Percentiles rank a stretch among this genome's conserved stretches.
Conservation (phyloP, 2,797 vertebrate genomes). For the Brachyrhaphis roseni region DNA sequence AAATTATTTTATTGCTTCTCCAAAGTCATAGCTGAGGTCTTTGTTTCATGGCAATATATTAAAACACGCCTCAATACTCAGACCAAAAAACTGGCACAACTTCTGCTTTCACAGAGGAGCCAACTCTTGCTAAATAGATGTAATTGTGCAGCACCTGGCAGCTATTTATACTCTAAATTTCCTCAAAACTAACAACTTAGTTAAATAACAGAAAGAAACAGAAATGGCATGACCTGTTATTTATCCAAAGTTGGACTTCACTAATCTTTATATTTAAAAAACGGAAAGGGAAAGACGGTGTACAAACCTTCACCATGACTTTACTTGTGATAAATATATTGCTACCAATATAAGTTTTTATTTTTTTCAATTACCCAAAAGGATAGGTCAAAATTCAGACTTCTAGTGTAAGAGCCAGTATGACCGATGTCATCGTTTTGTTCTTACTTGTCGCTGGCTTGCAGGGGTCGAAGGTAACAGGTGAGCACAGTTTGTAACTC, state of each 20-base stretch:
- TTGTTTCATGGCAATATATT: background rate
- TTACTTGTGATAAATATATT: background rate
- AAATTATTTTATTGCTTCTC: background rate
- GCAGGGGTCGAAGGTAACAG: constrained; percentile 92
- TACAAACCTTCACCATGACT: background rate
- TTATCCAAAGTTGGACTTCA: background rate
- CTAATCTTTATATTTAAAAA: background rate
- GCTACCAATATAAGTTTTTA: background rate
- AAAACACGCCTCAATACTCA: background rate
- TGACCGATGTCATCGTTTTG: background rate
- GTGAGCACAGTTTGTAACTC: constrained; percentile 91
- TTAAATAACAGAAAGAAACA: background rate
- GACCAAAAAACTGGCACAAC: background rate
- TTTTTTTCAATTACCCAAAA: background rate
- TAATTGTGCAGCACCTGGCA: background rate
- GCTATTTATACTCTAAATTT: background rate
- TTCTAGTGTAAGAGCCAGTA: background rate
- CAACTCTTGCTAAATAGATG: background rate
- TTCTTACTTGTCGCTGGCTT: constrained; percentile 94
- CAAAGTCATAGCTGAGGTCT: background rate
- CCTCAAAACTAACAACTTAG: background rate
- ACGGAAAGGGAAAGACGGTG: background rate
- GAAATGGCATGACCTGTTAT: background rate
- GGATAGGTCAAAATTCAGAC: background rate
- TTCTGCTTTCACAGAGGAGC: constrained; percentile 3